Evolutionary conservation across 2,113 vertebrate species (phyloP).

Genomic region (Xyliphius kryptos): DNA sequence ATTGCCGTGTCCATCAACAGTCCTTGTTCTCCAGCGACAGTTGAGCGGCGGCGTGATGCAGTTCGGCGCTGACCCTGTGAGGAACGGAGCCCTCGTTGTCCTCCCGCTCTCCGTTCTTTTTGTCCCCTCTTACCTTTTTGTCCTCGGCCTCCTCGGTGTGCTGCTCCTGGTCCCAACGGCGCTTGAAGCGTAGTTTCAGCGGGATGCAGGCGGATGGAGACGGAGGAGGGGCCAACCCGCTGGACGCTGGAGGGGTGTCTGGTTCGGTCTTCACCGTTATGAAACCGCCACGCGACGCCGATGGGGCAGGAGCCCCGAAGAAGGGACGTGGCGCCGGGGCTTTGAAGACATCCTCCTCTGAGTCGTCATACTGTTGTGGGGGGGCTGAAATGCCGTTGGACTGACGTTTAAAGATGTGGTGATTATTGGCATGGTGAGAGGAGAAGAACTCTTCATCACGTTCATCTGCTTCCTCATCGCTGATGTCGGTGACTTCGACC

Average conservation of each 20-base stretch:
- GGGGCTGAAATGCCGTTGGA: constrained; percentile 32
- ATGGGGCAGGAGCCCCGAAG: constrained; percentile 55
- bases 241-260: constrained; percentile 47
- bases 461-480: constrained; percentile 72
- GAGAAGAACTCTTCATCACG: constrained; percentile 61
- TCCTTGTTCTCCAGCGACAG: constrained; percentile 85
- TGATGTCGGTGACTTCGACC: constrained; percentile 87
- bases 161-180: constrained; percentile 88
- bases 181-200: constrained; percentile 83
- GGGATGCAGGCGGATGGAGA: constrained; percentile 72
- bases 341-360: constrained; percentile 87
- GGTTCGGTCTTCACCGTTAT: constrained; percentile 61
- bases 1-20: too few relatives aligned
- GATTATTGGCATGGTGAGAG: constrained; percentile 39
- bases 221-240: constrained; percentile 11
- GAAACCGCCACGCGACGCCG: constrained; percentile 39
- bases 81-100: constrained; percentile 54
- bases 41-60: constrained; percentile 83
- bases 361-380: constrained; percentile 62
- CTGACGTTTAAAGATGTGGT: constrained; percentile 44
- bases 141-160: constrained; percentile 75
- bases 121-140: constrained; percentile 70
- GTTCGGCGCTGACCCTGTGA: constrained; percentile 69
- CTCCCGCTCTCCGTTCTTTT: constrained; percentile 43
- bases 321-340: constrained; percentile 67